Conservation (phyloP, 1,140 invertebrate species). For the Pteromalus puparum region DNA sequence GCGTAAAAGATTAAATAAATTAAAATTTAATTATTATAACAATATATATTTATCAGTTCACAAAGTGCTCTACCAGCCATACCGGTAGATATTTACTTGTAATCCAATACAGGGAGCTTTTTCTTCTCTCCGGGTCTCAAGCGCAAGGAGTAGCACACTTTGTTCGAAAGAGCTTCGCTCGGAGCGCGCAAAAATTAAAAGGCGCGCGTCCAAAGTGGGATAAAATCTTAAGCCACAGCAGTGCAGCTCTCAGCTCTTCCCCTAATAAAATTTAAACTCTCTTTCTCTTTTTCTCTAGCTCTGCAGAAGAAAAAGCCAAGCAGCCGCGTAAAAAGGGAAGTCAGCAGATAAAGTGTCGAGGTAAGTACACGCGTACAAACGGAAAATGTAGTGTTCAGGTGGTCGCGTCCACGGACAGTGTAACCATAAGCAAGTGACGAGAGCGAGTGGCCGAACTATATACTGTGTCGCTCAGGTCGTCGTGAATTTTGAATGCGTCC, state of each 20-base stretch:
- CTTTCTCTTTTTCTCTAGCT: background rate
- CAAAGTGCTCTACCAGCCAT: too few species aligned
- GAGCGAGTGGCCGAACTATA: background rate
- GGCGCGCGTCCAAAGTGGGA: background rate
- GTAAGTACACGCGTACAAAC: background rate
- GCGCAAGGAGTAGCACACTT: background rate
- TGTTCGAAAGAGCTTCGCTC: background rate
- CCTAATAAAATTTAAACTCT: background rate
- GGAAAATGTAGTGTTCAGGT: background rate
- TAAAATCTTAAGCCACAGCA: background rate
- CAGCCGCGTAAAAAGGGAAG: background rate
- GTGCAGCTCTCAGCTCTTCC: background rate
- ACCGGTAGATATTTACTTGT: background rate
- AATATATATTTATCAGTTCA: too few species aligned
- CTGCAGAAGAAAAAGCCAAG: background rate
- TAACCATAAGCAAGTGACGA: background rate
- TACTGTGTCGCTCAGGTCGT: background rate
- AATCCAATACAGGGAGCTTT: background rate
- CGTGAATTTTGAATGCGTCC: constrained; percentile 27
- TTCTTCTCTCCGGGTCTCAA: background rate
- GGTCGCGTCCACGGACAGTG: background rate
- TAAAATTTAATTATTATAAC: too few species aligned
- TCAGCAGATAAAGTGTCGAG: too few species aligned
- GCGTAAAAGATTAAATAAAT: too few species aligned
- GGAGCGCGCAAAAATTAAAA: background rate